Base-by-base conservation (phyloP, 2,888 invertebrate species). In the Busseola fusca region DNA sequence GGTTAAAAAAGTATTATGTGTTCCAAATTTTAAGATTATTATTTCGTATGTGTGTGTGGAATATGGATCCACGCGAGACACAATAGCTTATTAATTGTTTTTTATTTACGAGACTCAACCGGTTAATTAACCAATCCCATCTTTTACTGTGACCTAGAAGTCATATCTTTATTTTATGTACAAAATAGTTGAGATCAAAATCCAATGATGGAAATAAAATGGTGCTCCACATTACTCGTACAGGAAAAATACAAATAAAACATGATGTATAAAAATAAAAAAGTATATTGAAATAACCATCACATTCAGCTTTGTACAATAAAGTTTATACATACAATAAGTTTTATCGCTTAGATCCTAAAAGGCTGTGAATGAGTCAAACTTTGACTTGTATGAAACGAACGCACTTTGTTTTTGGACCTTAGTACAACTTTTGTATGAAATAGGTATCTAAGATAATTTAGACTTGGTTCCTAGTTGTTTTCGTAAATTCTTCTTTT, bases 361-460 rank as follows among this genome's bases (percentile, higher is more conserved):
- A 64, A 59, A 73, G 82, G 80, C 83, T 83, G 82, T 83, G 74
- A 73, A 74, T 65, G 66, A 52, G 54, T 50, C 65, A 37, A 72
- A 69, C 62, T 54, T 64, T 58, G 68, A 70, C 42, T 56, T 74
- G 37, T 56, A 52, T 67, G 58, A 64, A 69, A 78, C 59, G 21
- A 48, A 69, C 30, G 50, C 69, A 78, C 52, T 60, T 45, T 80
- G 72, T 70, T 81, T 78, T 68, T 74, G 30, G 21, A 69, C 62
- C 14, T 30, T 52, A 52, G 52, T 48, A 54, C 64, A 76, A 48
- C 27, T 58, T 69, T 66, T 65, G 30, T 64, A 52, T 60, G 42
- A 52, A 45, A 45, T 74, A 45, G 45, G 48, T 60, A 40, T 30
- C 14, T 68, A 73, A 52, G 52, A 65, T 25, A n/a, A 72, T 72